Evolutionary conservation across 2,888 invertebrate genomes (phyloP).

Genomic region (Endotricha flammealis): DNA sequence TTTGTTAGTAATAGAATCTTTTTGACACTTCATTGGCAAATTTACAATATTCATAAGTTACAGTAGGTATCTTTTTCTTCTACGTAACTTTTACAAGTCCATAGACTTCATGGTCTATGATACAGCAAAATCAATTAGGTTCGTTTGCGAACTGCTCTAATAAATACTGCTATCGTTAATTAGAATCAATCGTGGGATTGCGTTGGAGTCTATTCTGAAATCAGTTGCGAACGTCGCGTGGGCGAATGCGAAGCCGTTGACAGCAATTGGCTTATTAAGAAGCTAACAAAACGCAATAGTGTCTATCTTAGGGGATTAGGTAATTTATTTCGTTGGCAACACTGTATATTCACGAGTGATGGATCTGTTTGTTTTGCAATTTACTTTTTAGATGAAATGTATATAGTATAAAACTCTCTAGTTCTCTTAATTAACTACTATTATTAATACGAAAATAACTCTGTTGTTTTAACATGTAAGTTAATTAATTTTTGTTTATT

Average conservation of each 20-base stretch:
- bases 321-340: conserved; percentile 42
- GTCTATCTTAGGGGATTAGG: conserved; percentile 38
- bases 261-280: conserved; percentile 67
- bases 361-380: conserved; percentile 26
- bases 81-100: too few species aligned
- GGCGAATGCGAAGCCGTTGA: conserved; percentile 50
- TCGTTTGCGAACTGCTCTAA: conserved; percentile 70
- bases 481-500: too few species aligned
- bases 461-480: too few species aligned
- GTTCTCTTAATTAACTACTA: too few species aligned
- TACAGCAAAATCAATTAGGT: conserved; percentile 72
- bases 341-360: conserved; percentile 36
- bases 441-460: too few species aligned
- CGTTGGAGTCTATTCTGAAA: conserved; percentile 63
- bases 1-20: too few species aligned
- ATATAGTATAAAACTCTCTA: not conserved
- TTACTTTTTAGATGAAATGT: conserved; percentile 1
- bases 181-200: conserved; percentile 75
- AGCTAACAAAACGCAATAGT: conserved; percentile 54
- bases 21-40: too few species aligned
- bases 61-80: too few species aligned
- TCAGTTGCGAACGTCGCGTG: conserved; percentile 50
- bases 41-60: too few species aligned
- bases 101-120: too few species aligned
- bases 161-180: conserved; percentile 77